These are phyloP conservation scores for Hestina assimilis DNA, from an alignment of 1,140 invertebrate species.

Conservation along the genomic window DNA sequence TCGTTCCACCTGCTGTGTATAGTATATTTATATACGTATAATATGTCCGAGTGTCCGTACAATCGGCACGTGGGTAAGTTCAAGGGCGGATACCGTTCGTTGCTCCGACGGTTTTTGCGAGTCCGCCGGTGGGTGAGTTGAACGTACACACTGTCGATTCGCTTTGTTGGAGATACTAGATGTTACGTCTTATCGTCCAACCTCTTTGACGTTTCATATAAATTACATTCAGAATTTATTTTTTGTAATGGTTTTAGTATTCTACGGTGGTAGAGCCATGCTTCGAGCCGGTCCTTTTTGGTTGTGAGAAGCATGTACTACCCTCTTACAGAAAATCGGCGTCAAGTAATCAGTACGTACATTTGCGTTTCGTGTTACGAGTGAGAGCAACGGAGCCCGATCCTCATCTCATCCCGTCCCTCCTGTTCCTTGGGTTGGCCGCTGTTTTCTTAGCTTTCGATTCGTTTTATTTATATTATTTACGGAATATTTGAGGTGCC, in stretches of 20 bases:
- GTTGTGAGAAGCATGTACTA: background rate
- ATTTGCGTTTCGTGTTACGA: too few relatives aligned
- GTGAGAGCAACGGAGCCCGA: too few relatives aligned
- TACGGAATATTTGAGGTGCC: too few relatives aligned
- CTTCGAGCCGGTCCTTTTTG: background rate
- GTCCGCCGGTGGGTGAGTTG: constrained; percentile 13
- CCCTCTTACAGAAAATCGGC: too few relatives aligned
- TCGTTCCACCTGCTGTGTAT: constrained; percentile 12
- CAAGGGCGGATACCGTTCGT: constrained; percentile 54
- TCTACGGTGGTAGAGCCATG: background rate
- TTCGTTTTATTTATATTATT: too few relatives aligned
- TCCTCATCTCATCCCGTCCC: too few relatives aligned
- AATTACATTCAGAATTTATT: background rate
- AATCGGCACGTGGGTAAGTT: constrained; percentile 54
- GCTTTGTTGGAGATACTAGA: constrained; percentile 1
- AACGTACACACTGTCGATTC: constrained; percentile 4
- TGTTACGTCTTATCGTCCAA: constrained; percentile 1
- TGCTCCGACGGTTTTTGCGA: constrained; percentile 50
- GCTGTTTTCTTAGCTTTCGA: too few relatives aligned
- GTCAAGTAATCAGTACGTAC: too few relatives aligned
- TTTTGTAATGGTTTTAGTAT: background rate
- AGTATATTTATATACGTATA: constrained; percentile 2
- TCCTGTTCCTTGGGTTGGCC: too few relatives aligned
- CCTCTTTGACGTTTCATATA: background rate
- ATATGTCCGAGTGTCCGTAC: constrained; percentile 29